These are phyloP conservation scores for Crotophaga sulcirostris DNA, from an alignment of 2,113 vertebrate species.

Conservation along the genomic window DNA sequence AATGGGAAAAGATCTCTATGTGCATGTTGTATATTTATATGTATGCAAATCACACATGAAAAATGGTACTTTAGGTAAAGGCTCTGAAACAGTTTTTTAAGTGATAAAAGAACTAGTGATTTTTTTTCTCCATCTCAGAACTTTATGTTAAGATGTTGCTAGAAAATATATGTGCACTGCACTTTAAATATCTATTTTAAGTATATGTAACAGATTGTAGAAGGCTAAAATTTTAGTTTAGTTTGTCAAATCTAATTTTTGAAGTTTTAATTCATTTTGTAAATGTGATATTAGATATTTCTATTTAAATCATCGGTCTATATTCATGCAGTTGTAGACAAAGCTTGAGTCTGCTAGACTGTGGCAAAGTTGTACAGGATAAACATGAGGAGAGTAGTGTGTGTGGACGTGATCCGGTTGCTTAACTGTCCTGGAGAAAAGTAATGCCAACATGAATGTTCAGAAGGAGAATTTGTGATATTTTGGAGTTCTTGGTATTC, in stretches of 20 bases:
- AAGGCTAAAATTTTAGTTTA: not conserved
- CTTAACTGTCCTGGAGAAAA: not conserved
- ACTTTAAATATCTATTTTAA: not conserved
- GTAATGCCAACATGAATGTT: not conserved
- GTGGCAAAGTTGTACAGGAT: not conserved
- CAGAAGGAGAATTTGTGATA: not conserved
- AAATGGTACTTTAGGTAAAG: not conserved
- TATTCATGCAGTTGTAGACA: not conserved
- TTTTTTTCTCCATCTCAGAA: not conserved
- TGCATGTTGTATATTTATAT: not conserved
- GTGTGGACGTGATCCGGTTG: not conserved
- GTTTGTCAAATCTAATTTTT: not conserved
- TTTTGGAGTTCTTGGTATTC: not conserved
- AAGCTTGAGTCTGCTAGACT: not conserved
- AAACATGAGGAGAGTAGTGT: not conserved
- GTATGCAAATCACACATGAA: not conserved
- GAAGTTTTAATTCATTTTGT: not conserved
- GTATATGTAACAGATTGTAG: not conserved
- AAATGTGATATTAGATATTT: not conserved
- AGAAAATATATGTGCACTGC: not conserved
- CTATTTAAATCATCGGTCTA: not conserved
- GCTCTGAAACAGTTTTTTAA: not conserved
- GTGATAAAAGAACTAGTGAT: not conserved
- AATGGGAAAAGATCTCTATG: not conserved
- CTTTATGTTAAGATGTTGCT: not conserved